Evolutionary conservation across 2,113 vertebrate species (phyloP).

Genomic region (Crotalus viridis): DNA sequence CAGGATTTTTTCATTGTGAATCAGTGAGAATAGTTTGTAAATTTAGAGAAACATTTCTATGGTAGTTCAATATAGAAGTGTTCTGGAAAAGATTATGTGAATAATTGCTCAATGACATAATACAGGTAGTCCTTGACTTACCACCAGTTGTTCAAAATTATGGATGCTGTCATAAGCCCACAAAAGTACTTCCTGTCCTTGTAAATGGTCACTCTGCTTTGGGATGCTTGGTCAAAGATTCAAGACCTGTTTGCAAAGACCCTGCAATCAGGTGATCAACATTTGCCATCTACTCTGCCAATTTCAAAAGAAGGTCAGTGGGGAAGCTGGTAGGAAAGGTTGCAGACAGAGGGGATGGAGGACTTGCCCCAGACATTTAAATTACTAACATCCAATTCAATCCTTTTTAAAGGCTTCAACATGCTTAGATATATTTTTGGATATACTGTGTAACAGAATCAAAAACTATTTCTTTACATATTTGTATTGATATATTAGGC

Average conservation of each 20-base stretch:
- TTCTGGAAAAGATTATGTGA: neutral
- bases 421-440: neutral
- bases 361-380: neutral
- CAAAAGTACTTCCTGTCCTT: neutral
- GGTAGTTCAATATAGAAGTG: neutral
- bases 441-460: neutral
- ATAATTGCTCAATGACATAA: neutral
- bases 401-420: neutral
- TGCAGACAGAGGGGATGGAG: neutral
- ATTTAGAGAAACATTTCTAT: conserved; percentile 4
- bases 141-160: neutral
- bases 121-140: neutral
- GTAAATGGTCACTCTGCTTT: neutral
- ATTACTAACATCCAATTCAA: neutral
- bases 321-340: neutral
- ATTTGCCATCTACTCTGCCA: neutral
- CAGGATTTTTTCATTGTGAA: conserved; percentile 23
- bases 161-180: neutral
- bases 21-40: neutral
- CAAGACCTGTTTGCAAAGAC: neutral
- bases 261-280: neutral
- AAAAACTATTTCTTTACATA: neutral
- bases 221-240: neutral
- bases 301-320: neutral
- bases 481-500: neutral